These are phyloP conservation scores for Euplagia quadripunctaria DNA, from an alignment of 2,888 invertebrate species.

Conservation along the genomic window DNA sequence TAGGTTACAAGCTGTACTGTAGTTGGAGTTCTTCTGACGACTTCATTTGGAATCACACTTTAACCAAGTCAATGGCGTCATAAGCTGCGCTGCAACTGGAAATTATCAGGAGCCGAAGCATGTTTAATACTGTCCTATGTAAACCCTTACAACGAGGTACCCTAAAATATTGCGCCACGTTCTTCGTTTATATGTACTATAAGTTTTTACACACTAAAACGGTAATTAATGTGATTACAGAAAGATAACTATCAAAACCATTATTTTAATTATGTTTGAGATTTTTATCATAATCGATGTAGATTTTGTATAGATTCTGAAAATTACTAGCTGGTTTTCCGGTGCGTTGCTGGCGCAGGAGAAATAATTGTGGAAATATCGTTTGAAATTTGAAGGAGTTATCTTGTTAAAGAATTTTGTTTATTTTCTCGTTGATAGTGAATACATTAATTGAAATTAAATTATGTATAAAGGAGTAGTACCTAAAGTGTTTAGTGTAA, in stretches of 20 bases:
- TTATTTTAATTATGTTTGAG: background rate
- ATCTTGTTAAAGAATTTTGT: background rate
- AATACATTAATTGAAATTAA: background rate
- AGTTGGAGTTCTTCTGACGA: too few species aligned
- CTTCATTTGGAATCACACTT: too few species aligned
- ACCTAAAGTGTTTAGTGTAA: too few species aligned
- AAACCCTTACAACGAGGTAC: background rate
- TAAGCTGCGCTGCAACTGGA: too few species aligned
- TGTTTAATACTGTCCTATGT: too few species aligned
- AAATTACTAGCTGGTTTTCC: too few species aligned
- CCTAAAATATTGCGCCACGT: background rate
- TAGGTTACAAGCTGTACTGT: background rate
- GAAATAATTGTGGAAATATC: too few species aligned
- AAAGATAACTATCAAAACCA: background rate
- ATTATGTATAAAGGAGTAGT: too few species aligned
- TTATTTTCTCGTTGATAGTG: background rate
- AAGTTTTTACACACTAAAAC: background rate
- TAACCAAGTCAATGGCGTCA: too few species aligned
- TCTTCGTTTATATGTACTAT: background rate
- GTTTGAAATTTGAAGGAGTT: too few species aligned
- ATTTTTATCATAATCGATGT: constrained; percentile 1
- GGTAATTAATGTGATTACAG: background rate
- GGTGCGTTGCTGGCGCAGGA: too few species aligned
- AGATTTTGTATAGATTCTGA: background rate
- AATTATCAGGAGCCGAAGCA: too few species aligned